These are phyloP conservation scores for Forficula auricularia DNA, from an alignment of 1,140 invertebrate species.

Conservation along the genomic window DNA sequence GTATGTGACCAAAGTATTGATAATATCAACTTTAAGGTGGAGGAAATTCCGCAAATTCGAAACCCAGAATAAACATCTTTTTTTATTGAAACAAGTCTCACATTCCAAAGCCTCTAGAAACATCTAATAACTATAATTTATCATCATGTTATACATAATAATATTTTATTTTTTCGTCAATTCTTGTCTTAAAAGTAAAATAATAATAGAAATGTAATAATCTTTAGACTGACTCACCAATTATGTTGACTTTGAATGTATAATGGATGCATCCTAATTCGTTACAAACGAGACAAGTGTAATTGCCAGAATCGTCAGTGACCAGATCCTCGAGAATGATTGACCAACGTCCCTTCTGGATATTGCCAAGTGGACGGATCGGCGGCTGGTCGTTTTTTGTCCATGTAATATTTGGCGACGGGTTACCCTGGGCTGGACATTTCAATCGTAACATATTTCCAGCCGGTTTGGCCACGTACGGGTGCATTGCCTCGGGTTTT, in stretches of 20 bases:
- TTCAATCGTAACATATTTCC: conserved; percentile 43
- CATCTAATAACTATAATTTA: too few relatives aligned
- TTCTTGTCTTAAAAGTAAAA: too few relatives aligned
- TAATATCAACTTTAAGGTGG: too few relatives aligned
- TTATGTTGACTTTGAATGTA: conserved; percentile 50
- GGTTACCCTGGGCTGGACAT: conserved; percentile 47
- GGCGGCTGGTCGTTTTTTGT: conserved; percentile 47
- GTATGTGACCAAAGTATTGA: too few relatives aligned
- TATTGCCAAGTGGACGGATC: conserved; percentile 36
- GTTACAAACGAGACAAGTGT: conserved; percentile 73
- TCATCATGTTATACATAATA: too few relatives aligned
- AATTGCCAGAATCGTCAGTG: conserved; percentile 60
- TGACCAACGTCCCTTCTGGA: conserved; percentile 43
- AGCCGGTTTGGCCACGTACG: conserved; percentile 39
- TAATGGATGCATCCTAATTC: conserved; percentile 53
- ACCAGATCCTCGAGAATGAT: conserved; percentile 55
- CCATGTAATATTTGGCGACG: conserved; percentile 62
- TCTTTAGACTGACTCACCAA: conserved; percentile 44
- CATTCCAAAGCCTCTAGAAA: too few relatives aligned
- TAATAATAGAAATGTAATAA: too few relatives aligned
- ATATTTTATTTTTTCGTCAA: too few relatives aligned
- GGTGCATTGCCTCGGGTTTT: conserved; percentile 31
- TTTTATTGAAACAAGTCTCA: too few relatives aligned
- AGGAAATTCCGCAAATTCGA: too few relatives aligned
- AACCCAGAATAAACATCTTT: too few relatives aligned